Evolutionary conservation across 2,888 invertebrate genomes (phyloP).

Genomic region (Nemotelus pantherinus): DNA sequence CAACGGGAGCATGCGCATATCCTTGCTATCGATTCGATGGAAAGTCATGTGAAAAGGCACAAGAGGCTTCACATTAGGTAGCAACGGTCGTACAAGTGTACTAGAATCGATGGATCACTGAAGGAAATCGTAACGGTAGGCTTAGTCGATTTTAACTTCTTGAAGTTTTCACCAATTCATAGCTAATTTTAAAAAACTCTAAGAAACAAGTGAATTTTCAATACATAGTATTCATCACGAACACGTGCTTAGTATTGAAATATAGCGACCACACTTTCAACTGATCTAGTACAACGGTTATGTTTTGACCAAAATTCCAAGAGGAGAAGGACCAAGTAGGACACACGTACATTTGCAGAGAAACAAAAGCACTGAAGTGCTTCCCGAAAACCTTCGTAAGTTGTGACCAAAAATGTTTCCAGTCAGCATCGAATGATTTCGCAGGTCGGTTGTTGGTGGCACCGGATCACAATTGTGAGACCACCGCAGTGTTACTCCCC

Average conservation of each 20-base stretch:
- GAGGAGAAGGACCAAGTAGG: slow-evolving; percentile 20
- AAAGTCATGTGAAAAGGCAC: background rate
- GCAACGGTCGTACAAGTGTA: background rate
- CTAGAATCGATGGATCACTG: background rate
- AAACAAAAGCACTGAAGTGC: slow-evolving; percentile 11
- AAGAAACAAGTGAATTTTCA: too few species aligned
- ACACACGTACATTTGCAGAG: slow-evolving; percentile 4
- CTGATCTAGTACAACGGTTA: slow-evolving; percentile 9
- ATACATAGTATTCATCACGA: too few species aligned
- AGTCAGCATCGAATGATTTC: slow-evolving; percentile 47
- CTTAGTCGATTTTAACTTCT: too few species aligned
- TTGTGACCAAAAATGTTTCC: slow-evolving; percentile 39
- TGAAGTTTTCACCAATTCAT: too few species aligned
- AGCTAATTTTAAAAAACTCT: too few species aligned
- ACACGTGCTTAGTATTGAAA: too few species aligned
- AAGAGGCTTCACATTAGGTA: background rate
- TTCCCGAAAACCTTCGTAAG: background rate
- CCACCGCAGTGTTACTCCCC: slow-evolving; percentile 24
- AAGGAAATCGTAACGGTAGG: too few species aligned
- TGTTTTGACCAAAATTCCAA: slow-evolving; percentile 34
- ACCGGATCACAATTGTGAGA: slow-evolving; percentile 20
- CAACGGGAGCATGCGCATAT: slow-evolving; percentile 37
- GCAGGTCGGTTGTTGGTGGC: slow-evolving; percentile 42
- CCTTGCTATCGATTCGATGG: slow-evolving; percentile 34
- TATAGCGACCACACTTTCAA: background rate